phyloP scores from a whole-genome alignment of 1,140 invertebrate genomes.

The Antheraea pernyi region DNA sequence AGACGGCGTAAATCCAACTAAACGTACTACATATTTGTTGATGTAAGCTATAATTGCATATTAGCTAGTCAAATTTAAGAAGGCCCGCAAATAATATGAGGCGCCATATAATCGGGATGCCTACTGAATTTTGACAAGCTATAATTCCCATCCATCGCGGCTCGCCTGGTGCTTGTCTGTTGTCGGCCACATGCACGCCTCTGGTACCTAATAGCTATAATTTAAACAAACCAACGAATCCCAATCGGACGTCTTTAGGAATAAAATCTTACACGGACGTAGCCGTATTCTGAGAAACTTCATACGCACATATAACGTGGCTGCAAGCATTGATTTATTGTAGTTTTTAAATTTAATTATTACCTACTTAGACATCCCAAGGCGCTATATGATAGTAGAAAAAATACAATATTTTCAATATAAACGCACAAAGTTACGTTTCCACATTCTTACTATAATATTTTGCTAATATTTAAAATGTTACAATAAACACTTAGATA shows the following conservation, averaged over 20 bases:
- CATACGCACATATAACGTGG: constrained; percentile 33
- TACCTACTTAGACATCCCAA: neutral
- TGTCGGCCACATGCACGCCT: constrained; percentile 55
- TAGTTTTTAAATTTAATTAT: neutral
- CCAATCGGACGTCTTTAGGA: constrained; percentile 57
- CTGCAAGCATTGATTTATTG: constrained; percentile 15
- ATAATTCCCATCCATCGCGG: constrained; percentile 46
- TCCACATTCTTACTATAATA: no score
- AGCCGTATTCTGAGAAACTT: constrained; percentile 55
- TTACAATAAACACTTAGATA: no score
- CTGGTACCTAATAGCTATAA: constrained; percentile 57
- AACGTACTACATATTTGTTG: constrained; percentile 23
- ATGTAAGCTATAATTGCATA: constrained; percentile 58
- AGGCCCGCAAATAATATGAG: constrained; percentile 1
- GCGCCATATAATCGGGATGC: neutral
- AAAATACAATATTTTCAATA: no score
- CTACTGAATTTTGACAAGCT: constrained; percentile 11
- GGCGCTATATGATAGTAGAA: no score
- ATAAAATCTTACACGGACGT: constrained; percentile 55
- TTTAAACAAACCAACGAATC: constrained; percentile 60
- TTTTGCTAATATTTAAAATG: no score
- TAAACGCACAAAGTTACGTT: no score
- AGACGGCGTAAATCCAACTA: constrained; percentile 40
- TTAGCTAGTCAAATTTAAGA: constrained; percentile 5
- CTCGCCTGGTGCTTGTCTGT: constrained; percentile 55